Evolutionary conservation across 2,888 invertebrate genomes (phyloP).

Genomic region (Leptarthrus brevirostris): DNA sequence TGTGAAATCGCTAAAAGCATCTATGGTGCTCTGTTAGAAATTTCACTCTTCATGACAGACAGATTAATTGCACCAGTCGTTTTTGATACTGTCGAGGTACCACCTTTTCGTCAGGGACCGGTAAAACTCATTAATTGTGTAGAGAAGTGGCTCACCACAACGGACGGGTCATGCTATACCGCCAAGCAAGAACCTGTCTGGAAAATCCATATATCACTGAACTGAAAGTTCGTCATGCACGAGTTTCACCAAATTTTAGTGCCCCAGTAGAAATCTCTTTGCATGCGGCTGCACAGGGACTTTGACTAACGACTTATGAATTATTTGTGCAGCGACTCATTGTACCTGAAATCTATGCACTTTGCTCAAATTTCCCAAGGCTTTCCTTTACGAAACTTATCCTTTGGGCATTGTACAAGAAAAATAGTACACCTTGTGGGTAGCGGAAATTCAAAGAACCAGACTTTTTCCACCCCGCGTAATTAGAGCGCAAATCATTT

Average conservation of each 20-base stretch:
- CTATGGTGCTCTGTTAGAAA: neutral
- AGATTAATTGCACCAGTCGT: slow-evolving; percentile 16
- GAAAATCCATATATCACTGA: slow-evolving; percentile 23
- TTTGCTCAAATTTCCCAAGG: neutral
- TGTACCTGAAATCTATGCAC: slow-evolving; percentile 9
- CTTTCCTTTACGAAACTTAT: neutral
- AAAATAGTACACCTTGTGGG: neutral
- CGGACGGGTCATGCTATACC: slow-evolving; percentile 12
- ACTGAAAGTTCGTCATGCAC: slow-evolving; percentile 21
- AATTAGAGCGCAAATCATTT: neutral
- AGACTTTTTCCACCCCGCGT: neutral
- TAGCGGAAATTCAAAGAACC: neutral
- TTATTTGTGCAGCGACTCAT: slow-evolving; percentile 21
- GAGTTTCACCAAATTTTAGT: neutral
- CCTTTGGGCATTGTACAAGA: neutral
- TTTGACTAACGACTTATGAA: slow-evolving; percentile 35
- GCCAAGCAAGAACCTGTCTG: neutral
- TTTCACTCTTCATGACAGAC: slow-evolving; percentile 21
- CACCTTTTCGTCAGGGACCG: slow-evolving; percentile 17
- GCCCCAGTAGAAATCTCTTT: slow-evolving; percentile 1
- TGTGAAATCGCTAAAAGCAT: slow-evolving; percentile 2
- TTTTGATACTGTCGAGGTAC: slow-evolving; percentile 18
- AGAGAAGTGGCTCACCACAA: slow-evolving; percentile 20
- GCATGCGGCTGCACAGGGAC: slow-evolving; percentile 9
- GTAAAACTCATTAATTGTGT: slow-evolving; percentile 27